These are phyloP conservation scores for Ptilonorhynchus violaceus DNA, from an alignment of 2,113 vertebrate species.

Conservation along the genomic window DNA sequence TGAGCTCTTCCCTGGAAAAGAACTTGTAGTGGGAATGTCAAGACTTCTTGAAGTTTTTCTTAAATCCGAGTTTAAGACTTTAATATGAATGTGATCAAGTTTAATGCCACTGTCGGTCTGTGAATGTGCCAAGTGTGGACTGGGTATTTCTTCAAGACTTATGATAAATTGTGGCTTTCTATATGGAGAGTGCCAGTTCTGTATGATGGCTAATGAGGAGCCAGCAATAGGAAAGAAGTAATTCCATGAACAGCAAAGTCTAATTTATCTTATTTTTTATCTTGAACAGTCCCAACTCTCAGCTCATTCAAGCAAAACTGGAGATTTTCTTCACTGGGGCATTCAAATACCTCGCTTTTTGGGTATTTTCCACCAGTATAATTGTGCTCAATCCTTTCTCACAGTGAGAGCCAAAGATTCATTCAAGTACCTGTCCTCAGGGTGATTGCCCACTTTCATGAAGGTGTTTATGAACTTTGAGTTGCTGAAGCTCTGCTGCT, in stretches of 20 bases:
- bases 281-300: neutral
- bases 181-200: neutral
- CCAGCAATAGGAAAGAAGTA: neutral
- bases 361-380: neutral
- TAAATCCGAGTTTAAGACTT: neutral
- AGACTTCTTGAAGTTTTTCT: neutral
- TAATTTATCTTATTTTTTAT: neutral
- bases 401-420: neutral
- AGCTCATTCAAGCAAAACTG: rapidly evolving
- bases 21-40: neutral
- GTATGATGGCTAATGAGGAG: neutral
- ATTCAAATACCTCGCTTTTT: neutral
- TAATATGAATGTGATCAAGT: neutral
- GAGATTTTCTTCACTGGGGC: neutral
- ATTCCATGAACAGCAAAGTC: neutral
- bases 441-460: neutral
- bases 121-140: neutral
- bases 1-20: neutral
- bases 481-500: neutral
- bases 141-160: neutral
- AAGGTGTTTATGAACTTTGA: neutral
- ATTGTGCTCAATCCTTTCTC: neutral
- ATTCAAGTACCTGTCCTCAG: neutral
- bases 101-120: neutral
- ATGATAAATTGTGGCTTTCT: neutral